Evolutionary conservation across 1,140 invertebrate genomes (phyloP).

Genomic region (Plectrocnemia conspersa): DNA sequence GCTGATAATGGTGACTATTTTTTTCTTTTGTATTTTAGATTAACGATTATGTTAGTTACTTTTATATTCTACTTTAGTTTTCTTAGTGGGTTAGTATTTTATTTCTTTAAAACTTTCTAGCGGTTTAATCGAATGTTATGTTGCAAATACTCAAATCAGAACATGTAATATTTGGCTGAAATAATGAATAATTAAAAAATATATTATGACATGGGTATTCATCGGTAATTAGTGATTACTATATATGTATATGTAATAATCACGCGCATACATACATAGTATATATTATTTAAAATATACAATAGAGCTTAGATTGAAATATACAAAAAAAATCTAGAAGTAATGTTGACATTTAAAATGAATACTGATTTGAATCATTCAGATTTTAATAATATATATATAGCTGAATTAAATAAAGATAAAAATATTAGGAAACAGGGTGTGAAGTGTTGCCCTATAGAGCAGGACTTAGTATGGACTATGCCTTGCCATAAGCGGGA

Average conservation of each 20-base stretch:
- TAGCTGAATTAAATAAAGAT: conserved; percentile 31
- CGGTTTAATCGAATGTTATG: no score
- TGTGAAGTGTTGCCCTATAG: conserved; percentile 33
- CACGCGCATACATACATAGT: background rate
- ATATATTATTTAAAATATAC: conserved; percentile 23
- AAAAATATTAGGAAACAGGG: conserved; percentile 34
- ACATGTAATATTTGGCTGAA: no score
- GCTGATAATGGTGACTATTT: conserved; percentile 29
- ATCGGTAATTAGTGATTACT: conserved; percentile 1
- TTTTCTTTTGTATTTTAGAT: conserved; percentile 14
- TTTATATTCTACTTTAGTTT: no score
- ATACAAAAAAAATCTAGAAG: conserved; percentile 28
- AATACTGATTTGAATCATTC: conserved; percentile 32
- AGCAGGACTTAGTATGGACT: conserved; percentile 18
- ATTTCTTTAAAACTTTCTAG: no score
- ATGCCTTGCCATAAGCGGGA: conserved; percentile 4
- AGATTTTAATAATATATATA: no score
- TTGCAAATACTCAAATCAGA: no score
- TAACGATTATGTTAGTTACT: no score
- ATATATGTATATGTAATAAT: conserved; percentile 4
- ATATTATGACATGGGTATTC: conserved; percentile 13
- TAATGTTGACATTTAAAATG: conserved; percentile 26
- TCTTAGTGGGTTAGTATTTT: no score
- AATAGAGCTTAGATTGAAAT: conserved; percentile 34
- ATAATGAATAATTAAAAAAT: no score